phyloP scores from a whole-genome alignment of 2,113 vertebrate genomes.

The Salvator merianae region DNA sequence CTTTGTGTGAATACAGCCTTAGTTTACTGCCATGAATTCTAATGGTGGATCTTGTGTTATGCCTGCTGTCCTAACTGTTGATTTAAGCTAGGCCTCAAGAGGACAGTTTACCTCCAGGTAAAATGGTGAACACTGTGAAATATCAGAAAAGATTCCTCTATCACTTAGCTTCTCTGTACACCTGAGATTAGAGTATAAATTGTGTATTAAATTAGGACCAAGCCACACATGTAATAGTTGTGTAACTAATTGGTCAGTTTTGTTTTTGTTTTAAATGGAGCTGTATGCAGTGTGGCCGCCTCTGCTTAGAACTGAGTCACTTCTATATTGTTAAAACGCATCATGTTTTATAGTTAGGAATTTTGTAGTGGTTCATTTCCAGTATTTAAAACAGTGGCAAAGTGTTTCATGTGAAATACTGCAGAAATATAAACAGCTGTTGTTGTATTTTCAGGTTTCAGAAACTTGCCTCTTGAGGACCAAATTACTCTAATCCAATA shows the following conservation, averaged over 20 bases:
- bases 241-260: not conserved
- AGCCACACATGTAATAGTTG: not conserved
- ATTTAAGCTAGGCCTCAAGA: not conserved
- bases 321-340: not conserved
- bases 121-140: not conserved
- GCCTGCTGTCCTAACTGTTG: not conserved
- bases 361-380: not conserved
- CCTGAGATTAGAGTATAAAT: not conserved
- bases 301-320: not conserved
- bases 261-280: not conserved
- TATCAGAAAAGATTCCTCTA: not conserved
- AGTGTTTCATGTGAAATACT: slow-evolving; percentile 24
- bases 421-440: slow-evolving; percentile 52
- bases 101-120: not conserved
- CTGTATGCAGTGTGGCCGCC: not conserved
- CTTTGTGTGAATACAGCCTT: too few relatives aligned
- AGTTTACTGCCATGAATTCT: too few relatives aligned
- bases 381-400: slow-evolving; percentile 10
- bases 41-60: not conserved
- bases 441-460: slow-evolving; percentile 87
- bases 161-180: not conserved
- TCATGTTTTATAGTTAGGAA: not conserved
- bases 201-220: not conserved
- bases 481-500: slow-evolving; percentile 99
- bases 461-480: slow-evolving; percentile 98